Base-by-base conservation (phyloP, 2,113 vertebrate genomes). In the Callorhinus ursinus region DNA sequence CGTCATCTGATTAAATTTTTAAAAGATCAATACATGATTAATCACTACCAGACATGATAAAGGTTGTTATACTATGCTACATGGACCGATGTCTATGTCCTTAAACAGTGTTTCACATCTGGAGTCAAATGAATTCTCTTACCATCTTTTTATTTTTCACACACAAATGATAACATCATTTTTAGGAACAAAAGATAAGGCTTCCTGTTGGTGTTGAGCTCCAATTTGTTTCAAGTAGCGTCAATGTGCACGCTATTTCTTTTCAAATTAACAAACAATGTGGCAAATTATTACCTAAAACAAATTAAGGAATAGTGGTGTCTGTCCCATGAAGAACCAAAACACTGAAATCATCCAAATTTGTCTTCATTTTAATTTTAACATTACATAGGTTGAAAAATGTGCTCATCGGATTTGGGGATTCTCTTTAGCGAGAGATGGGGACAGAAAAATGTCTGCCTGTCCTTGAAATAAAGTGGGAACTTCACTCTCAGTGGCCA, bases 161-260 rank as follows among this genome's bases (percentile, higher is more conserved):
- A 16, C 31, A 88, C 65, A 81, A 92, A 92, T 21, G 49, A 76
- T 36, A 65, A 39, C 53, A 18, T 88, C 51, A 57, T 42, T 77
- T 39, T 90, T 85, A 79, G 65, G 86, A 81, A 79, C 63, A 96
- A 86, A 14, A 93, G 95, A 65, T 42, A 36, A 14, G 28, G 26
- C 4, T 67, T 76, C 59, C 59, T 19, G 46, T 61, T 53, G 83
- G 61, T 42, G 53, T 16, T 63, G 76, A 79, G 76, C 63, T 74
- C 28, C 39, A 7, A 4, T 55, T 33, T 61, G 61, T 67, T 72
- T 36, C 61, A 71, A 65, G 69, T 26, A 67, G n/a, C 10, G 57
- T 85, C n/a, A 33, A 65, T 42, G 31, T 1, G 16, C 59, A 26
- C 28, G 33, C 76, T 15, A 18, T 67, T 51, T 88, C 39, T 92